Percentiles rank a stretch among this genome's conserved stretches.
These are phyloP conservation scores for Varecia variegata DNA, from an alignment of 2,797 vertebrate genomes.

Conservation along the genomic window DNA sequence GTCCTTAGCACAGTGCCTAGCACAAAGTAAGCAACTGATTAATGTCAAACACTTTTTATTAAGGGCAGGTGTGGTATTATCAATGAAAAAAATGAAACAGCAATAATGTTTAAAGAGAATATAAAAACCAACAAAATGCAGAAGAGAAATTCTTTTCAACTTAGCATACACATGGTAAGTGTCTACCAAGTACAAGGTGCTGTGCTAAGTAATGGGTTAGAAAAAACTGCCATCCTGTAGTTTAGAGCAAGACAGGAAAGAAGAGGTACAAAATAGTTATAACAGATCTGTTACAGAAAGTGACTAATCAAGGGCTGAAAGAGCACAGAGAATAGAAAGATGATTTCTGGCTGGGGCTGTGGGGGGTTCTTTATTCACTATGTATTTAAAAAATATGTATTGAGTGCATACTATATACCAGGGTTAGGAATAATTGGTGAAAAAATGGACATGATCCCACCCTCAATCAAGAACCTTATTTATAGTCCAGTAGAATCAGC, in stretches of 20 bases:
- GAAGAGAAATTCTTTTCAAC: neutral
- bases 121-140: neutral
- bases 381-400: neutral
- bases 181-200: neutral
- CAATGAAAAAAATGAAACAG: neutral
- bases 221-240: neutral
- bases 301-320: neutral
- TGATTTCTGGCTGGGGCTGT: neutral
- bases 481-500: neutral
- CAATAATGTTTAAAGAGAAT: neutral
- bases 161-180: neutral
- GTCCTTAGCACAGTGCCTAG: neutral
- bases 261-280: neutral
- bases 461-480: neutral
- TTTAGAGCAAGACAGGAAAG: neutral
- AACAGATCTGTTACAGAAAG: neutral
- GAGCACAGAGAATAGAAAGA: neutral
- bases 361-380: neutral
- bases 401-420: neutral
- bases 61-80: neutral
- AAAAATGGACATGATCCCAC: neutral
- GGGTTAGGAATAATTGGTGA: neutral
- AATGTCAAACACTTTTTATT: neutral
- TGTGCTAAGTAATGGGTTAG: neutral
- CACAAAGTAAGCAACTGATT: neutral